A percentile compares a stretch with the other conserved stretches of the same genome.
These are phyloP conservation scores for Lordiphosa clarofinis DNA, from an alignment of 1,140 invertebrate genomes.

Conservation along the genomic window DNA sequence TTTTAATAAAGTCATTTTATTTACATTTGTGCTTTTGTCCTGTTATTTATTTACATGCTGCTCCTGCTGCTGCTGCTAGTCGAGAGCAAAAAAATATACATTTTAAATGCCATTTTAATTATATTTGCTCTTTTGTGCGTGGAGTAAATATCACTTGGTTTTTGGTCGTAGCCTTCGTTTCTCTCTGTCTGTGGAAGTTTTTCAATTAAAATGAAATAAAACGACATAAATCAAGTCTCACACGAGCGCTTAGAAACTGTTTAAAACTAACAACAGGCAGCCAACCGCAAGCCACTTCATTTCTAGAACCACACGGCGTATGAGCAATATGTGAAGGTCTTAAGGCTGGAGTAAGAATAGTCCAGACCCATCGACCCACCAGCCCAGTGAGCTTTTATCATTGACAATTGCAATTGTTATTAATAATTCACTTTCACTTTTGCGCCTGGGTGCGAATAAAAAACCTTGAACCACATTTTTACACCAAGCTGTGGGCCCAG, in stretches of 20 bases:
- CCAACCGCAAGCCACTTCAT: conserved; percentile 66
- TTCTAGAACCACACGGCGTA: conserved; percentile 58
- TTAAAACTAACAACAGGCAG: conserved; percentile 37
- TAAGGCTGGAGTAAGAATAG: no score
- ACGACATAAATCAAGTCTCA: conserved; percentile 65
- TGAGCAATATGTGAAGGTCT: conserved; percentile 52
- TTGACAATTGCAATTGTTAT: conserved; percentile 65
- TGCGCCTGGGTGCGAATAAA: conserved; percentile 10
- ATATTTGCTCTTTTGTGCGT: conserved; percentile 61
- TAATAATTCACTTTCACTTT: conserved; percentile 68
- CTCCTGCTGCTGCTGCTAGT: conserved; percentile 16
- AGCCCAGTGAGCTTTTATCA: conserved; percentile 36
- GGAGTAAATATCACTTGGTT: no score
- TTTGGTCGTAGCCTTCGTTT: conserved; percentile 2
- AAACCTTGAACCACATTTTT: conserved; percentile 55
- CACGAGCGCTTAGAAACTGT: conserved; percentile 19
- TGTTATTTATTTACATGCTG: conserved; percentile 65
- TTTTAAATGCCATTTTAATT: conserved; percentile 77
- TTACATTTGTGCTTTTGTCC: conserved; percentile 73
- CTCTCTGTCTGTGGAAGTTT: conserved; percentile 56
- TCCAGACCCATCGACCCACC: no score
- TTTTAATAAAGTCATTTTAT: conserved; percentile 75
- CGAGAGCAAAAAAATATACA: conserved; percentile 30
- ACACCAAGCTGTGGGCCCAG: conserved; percentile 3
- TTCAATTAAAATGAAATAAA: conserved; percentile 78